phyloP scores from a whole-genome alignment of 2,888 invertebrate genomes.

The Lithodes maja region DNA sequence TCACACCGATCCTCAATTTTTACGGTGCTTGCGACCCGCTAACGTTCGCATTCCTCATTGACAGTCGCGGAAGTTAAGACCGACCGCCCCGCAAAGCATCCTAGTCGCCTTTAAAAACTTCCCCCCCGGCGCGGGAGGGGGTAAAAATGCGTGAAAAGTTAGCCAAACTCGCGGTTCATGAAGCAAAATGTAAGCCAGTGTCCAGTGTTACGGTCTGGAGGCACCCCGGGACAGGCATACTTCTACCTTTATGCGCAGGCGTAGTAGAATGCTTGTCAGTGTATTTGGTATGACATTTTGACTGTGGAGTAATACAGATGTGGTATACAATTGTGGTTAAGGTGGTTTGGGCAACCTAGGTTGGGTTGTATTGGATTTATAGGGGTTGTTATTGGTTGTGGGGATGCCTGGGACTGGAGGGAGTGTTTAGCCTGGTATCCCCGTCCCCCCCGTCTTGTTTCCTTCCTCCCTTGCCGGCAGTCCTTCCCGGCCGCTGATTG shows the following conservation, averaged over 20 bases:
- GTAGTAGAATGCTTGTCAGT: too few species aligned
- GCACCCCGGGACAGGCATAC: too few species aligned
- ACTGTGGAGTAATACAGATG: too few species aligned
- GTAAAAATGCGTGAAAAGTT: constrained; percentile 54
- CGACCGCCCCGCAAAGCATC: not conserved
- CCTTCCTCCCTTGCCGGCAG: constrained; percentile 52
- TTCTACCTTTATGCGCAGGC: too few species aligned
- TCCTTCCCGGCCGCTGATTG: constrained; percentile 61
- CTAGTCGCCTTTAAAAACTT: not conserved
- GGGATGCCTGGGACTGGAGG: too few species aligned
- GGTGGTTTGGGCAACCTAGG: too few species aligned
- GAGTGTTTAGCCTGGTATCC: too few species aligned
- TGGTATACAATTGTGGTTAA: too few species aligned
- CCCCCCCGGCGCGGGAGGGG: not conserved
- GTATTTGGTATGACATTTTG: too few species aligned
- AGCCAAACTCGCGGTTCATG: constrained; percentile 46
- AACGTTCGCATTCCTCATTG: not conserved
- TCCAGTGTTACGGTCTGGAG: constrained; percentile 15
- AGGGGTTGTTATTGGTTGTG: too few species aligned
- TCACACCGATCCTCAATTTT: constrained; percentile 32
- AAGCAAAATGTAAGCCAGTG: constrained; percentile 36
- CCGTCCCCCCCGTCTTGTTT: constrained; percentile 49
- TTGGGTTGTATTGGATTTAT: too few species aligned
- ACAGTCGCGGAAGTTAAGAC: not conserved
- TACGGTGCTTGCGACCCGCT: constrained; percentile 23